Base-by-base conservation (phyloP, 1,140 invertebrate species). In the Formica exsecta region DNA sequence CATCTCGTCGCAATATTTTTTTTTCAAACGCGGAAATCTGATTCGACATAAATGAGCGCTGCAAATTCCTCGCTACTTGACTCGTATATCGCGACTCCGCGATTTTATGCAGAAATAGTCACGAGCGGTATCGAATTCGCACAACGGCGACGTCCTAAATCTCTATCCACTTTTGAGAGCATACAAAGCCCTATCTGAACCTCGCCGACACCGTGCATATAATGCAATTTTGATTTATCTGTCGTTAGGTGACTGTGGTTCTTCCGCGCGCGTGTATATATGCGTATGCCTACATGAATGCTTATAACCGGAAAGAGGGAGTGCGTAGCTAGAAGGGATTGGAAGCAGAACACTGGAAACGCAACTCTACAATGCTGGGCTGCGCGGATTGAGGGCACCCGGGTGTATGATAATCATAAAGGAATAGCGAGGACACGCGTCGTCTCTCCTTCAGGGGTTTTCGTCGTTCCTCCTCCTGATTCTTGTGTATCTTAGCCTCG, bases 341-440 rank as follows among this genome's bases (percentile, higher is more conserved):
- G 38, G 38, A 65, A 32, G 76, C 36, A 76, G 74, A 85, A 90
- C 44, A 74, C 61, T 88, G 87, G 84, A 87, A 87, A 89, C 79
- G 77, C 87, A 66, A 80, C 81, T 19, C 48, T 59, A 48, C 25
- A 77, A 71, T 80, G 88, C 62, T 70, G 79, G 44, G 84, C 73
- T 86, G 81, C 65, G 89, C 87, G 91, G 88, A 93, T 93, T 92
- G 89, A 86, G 84, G 76, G 84, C 92, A 92, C 22, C 90, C 73
- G 65, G 86, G 92, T 92, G 90, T 90, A 73, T 87, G 89, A 92
- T 94, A 93, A 94, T 94, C 92, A 87, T 84, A 36, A 90, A 92
- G 91, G 90, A 92, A 93, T 90, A 90, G 81, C 88, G 86, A 88
- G 48, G 71, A 64, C 65, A 66, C 59, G 65, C 81, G 77, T 74